A percentile compares a stretch with the other conserved stretches of the same genome.
Conservation (phyloP, 2,888 invertebrate genomes). For the Teleogryllus oceanicus region DNA sequence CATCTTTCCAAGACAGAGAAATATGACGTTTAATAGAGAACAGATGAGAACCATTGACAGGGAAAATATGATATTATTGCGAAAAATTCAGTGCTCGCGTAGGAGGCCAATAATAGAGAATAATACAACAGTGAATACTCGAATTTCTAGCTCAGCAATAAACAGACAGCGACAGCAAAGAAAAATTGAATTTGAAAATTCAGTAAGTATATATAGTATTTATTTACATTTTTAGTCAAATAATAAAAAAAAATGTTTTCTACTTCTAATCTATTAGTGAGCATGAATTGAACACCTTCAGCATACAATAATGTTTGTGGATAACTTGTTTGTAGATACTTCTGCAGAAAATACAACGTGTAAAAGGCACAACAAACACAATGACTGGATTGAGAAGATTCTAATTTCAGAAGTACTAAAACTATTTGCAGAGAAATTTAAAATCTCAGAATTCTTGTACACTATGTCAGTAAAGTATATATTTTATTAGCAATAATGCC, state of each 20-base stretch:
- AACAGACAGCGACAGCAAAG: not conserved
- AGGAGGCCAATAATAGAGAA: not conserved
- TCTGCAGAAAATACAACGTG: conserved; percentile 10
- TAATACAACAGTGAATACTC: not conserved
- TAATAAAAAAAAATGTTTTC: too few species aligned
- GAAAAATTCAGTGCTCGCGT: not conserved
- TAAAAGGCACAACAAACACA: not conserved
- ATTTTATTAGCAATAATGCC: not conserved
- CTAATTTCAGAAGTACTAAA: not conserved
- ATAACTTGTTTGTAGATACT: not conserved
- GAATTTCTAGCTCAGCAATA: not conserved
- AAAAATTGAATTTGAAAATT: conserved; percentile 18
- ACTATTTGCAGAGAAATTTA: not conserved
- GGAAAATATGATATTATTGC: not conserved
- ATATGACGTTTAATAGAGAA: not conserved
- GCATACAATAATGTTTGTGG: too few species aligned
- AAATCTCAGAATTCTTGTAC: too few species aligned
- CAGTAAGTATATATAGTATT: conserved; percentile 18
- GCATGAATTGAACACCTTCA: too few species aligned
- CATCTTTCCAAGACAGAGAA: not conserved
- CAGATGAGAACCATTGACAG: not conserved
- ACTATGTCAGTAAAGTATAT: too few species aligned
- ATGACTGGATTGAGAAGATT: not conserved
- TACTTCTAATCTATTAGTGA: too few species aligned
- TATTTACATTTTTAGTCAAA: not conserved